phyloP scores from a whole-genome alignment of 2,797 vertebrate genomes.

The Takifugu rubripes region DNA sequence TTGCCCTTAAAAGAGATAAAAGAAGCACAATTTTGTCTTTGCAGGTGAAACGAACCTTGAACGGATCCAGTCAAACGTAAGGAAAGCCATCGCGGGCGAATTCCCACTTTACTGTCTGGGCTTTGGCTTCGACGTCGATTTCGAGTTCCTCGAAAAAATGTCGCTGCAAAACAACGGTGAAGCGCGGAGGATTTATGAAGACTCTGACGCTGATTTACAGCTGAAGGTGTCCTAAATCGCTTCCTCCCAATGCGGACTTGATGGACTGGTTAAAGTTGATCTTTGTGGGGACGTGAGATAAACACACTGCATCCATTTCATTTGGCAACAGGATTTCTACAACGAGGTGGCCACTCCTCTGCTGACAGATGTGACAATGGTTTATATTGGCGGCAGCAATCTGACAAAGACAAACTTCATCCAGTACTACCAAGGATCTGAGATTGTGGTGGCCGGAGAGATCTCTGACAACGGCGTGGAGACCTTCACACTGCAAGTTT shows the following conservation, averaged over 20 bases:
- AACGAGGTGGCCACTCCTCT: slow-evolving; percentile 80
- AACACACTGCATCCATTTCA: background rate
- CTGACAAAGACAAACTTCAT: slow-evolving; percentile 77
- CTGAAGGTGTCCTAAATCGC: slow-evolving; percentile 77
- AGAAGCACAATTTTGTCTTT: slow-evolving; percentile 17
- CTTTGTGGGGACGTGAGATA: background rate
- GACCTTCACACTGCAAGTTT: slow-evolving; percentile 60
- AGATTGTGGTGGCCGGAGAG: slow-evolving; percentile 78
- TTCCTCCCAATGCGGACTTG: background rate
- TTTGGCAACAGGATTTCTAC: slow-evolving; percentile 76
- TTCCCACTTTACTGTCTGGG: slow-evolving; percentile 89
- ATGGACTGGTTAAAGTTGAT: background rate
- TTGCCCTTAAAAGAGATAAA: too few relatives aligned
- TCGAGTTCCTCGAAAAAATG: slow-evolving; percentile 88
- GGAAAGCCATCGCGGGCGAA: slow-evolving; percentile 64
- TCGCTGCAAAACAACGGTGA: slow-evolving; percentile 81
- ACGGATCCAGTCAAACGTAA: slow-evolving; percentile 78
- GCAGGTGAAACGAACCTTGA: slow-evolving; percentile 72
- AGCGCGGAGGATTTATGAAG: slow-evolving; percentile 87
- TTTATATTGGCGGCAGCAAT: slow-evolving; percentile 67
- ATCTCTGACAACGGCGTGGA: slow-evolving; percentile 70
- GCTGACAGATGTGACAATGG: slow-evolving; percentile 71
- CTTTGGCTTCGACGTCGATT: slow-evolving; percentile 89
- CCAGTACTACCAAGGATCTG: slow-evolving; percentile 80
- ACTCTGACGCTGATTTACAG: slow-evolving; percentile 87